Conservation (phyloP, 2,888 invertebrate species). For the Seladonia tumulorum region DNA sequence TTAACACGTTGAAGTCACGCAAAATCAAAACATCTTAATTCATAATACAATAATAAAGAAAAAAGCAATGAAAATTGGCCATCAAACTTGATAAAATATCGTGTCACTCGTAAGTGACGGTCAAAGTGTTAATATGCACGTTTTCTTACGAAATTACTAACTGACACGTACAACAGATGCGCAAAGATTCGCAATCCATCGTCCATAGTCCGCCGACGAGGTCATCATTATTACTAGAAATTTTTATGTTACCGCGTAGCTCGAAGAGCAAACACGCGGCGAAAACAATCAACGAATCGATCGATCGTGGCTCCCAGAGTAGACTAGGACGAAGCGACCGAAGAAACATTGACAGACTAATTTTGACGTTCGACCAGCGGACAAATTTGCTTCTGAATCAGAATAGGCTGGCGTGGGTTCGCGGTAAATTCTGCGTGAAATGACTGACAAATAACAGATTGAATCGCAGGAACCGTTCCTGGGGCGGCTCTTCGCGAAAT, state of each 20-base stretch:
- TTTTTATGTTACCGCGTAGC: background rate
- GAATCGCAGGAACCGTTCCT: slow-evolving; percentile 21
- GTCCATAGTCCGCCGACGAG: background rate
- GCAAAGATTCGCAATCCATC: background rate
- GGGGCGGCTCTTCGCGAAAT: slow-evolving; percentile 8
- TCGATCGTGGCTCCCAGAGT: background rate
- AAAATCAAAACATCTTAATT: too few relatives aligned
- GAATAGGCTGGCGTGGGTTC: background rate
- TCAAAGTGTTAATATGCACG: background rate
- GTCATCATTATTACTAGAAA: background rate
- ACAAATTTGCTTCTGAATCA: slow-evolving; percentile 24
- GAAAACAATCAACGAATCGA: background rate
- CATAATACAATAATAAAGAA: too few relatives aligned
- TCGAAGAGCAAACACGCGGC: background rate
- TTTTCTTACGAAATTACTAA: background rate
- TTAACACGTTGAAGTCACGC: too few relatives aligned
- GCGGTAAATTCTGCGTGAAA: slow-evolving; percentile 24
- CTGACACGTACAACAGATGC: too few relatives aligned
- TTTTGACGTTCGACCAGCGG: slow-evolving; percentile 30
- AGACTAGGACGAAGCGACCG: background rate
- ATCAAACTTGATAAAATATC: background rate
- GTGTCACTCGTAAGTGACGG: background rate
- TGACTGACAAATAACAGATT: slow-evolving; percentile 24
- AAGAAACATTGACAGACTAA: slow-evolving; percentile 41
- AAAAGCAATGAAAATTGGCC: background rate